Percentiles rank a stretch among this genome's conserved stretches.
These are phyloP conservation scores for Syngnathus rostellatus DNA, from an alignment of 2,797 vertebrate species.

Conservation along the genomic window DNA sequence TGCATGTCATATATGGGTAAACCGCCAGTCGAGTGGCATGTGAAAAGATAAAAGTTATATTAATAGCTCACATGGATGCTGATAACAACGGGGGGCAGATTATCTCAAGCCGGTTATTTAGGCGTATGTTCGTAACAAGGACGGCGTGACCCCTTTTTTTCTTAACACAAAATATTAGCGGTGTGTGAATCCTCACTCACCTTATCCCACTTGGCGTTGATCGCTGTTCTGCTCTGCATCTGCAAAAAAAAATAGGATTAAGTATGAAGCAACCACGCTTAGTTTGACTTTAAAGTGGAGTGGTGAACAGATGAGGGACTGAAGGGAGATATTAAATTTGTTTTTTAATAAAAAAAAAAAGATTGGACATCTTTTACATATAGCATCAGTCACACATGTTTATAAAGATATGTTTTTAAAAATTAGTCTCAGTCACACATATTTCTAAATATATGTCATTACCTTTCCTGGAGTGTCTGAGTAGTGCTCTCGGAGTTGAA, in stretches of 20 bases:
- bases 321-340: background rate
- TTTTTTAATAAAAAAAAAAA: background rate
- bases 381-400: background rate
- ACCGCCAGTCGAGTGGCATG: background rate
- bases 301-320: too few relatives aligned
- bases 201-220: conserved; percentile 65
- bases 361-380: too few relatives aligned
- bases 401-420: too few relatives aligned
- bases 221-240: conserved; percentile 28
- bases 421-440: background rate
- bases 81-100: conserved; percentile 53
- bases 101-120: conserved; percentile 33
- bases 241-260: background rate
- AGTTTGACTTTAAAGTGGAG: background rate
- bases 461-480: background rate
- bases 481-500: background rate
- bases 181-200: conserved; percentile 56
- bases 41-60: conserved; percentile 55
- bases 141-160: conserved; percentile 40
- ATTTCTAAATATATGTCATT: too few relatives aligned
- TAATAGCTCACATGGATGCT: conserved; percentile 56
- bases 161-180: conserved; percentile 44
- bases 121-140: conserved; percentile 23
- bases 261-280: background rate
- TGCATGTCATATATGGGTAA: conserved; percentile 1